Conservation (phyloP, 2,113 vertebrate genomes). For the Microtus richardsoni region DNA sequence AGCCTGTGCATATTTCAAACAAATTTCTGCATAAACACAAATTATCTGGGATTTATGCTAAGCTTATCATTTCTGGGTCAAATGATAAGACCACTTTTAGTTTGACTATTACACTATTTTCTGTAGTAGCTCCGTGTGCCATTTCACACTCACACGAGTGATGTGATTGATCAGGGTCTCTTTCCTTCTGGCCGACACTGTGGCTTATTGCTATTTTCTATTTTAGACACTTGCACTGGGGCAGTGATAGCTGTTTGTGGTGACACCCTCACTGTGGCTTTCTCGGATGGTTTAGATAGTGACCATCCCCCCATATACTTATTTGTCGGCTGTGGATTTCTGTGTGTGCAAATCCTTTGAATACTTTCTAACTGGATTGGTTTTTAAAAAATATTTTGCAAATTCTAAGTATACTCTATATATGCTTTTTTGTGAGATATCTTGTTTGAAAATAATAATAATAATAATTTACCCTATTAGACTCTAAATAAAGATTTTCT, state of each 20-base stretch:
- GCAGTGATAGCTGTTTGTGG: neutral
- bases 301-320: neutral
- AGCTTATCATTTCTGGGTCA: neutral
- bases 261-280: neutral
- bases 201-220: neutral
- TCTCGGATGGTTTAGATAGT: neutral
- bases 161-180: neutral
- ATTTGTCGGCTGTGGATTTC: neutral
- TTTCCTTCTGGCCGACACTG: neutral
- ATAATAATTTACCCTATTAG: neutral
- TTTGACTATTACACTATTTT: neutral
- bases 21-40: neutral
- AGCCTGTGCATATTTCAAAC: neutral
- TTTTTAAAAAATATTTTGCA: neutral
- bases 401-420: neutral
- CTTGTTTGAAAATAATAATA: constrained; percentile 27
- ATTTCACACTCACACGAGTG: neutral
- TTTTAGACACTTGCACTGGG: neutral
- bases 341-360: neutral
- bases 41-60: neutral
- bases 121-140: neutral
- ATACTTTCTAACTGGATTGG: neutral
- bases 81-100: neutral
- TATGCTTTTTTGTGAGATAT: neutral
- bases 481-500: constrained; percentile 1